phyloP scores from a whole-genome alignment of 2,113 vertebrate species.

The Pygoscelis antarcticus region DNA sequence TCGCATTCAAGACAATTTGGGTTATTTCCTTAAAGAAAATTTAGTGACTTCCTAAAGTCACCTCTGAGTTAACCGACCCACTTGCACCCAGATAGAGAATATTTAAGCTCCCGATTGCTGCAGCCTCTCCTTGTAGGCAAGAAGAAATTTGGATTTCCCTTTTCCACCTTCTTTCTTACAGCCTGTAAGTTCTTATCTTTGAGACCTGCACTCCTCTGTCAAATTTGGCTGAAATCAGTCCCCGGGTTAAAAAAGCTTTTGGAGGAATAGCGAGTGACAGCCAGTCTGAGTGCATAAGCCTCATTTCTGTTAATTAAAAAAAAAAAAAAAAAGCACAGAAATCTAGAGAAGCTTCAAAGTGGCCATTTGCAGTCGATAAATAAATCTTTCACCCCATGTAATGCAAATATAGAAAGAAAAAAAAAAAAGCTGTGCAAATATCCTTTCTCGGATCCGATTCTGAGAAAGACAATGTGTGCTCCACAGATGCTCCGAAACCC shows the following conservation, averaged over 20 bases:
- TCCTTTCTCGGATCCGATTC: background rate
- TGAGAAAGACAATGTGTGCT: background rate
- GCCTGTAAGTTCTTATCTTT: background rate
- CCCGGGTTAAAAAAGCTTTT: background rate
- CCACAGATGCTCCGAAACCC: background rate
- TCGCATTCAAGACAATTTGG: background rate
- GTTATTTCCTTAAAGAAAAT: background rate
- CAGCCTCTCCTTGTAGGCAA: background rate
- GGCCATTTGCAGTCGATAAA: background rate
- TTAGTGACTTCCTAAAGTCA: background rate
- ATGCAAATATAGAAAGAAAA: background rate
- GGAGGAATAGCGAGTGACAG: background rate
- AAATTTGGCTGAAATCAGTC: background rate
- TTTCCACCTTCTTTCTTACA: background rate
- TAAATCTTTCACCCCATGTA: background rate
- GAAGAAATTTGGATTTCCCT: background rate
- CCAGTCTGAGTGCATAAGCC: background rate
- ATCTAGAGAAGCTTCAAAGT: background rate
- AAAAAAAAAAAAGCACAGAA: background rate
- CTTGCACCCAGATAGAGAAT: background rate
- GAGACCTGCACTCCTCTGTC: background rate
- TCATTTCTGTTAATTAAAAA: background rate
- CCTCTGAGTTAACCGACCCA: accelerated
- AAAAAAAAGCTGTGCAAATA: background rate
- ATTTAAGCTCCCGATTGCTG: background rate